Evolutionary conservation across 2,797 vertebrate genomes (phyloP).

Genomic region (Anniella stebbinsi): DNA sequence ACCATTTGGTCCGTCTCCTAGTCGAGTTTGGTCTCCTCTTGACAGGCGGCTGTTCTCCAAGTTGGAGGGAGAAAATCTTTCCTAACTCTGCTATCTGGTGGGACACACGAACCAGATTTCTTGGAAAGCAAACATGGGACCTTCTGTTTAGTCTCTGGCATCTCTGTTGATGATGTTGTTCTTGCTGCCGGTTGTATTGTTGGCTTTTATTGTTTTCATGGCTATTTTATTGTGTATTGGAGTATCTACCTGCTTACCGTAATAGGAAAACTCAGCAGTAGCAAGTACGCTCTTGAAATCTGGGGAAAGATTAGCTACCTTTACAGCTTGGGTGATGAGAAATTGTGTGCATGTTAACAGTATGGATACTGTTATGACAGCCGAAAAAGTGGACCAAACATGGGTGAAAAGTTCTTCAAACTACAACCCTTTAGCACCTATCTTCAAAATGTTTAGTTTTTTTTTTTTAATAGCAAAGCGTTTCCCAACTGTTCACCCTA

Average conservation of each 20-base stretch:
- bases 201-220: neutral
- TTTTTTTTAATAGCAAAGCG: neutral
- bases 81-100: neutral
- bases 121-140: neutral
- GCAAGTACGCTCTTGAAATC: neutral
- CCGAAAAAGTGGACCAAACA: neutral
- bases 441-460: neutral
- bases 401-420: neutral
- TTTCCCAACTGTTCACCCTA: neutral
- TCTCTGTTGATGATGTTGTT: too few relatives aligned
- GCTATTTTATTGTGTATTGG: too few relatives aligned
- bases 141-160: neutral
- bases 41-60: neutral
- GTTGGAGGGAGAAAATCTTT: too few relatives aligned
- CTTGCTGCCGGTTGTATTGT: too few relatives aligned
- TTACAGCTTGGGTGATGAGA: neutral
- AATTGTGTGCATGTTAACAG: neutral
- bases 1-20: neutral
- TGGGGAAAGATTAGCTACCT: neutral
- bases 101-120: neutral
- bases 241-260: neutral
- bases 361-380: neutral
- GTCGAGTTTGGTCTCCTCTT: neutral
- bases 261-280: neutral
- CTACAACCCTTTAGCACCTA: too few relatives aligned